Percentiles rank a stretch among this genome's conserved stretches.
Evolutionary conservation across 2,888 invertebrate species (phyloP).

Genomic region (Hyposoter didymator): DNA sequence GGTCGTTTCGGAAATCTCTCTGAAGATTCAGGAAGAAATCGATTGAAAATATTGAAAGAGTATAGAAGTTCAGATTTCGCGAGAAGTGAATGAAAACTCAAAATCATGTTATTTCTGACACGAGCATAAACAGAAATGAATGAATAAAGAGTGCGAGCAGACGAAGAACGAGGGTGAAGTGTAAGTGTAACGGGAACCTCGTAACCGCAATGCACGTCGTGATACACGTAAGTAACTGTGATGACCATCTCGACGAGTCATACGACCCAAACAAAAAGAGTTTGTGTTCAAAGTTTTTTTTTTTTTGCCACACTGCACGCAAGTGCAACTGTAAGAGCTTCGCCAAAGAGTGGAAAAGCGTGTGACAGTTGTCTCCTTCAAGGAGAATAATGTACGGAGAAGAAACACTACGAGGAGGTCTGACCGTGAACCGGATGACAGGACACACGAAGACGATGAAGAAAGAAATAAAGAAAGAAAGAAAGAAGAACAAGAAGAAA

Average conservation of each 20-base stretch:
- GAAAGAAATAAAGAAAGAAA: constrained; percentile 16
- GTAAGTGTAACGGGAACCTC: constrained; percentile 18
- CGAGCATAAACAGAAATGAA: background rate
- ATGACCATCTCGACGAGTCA: background rate
- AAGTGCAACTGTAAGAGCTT: constrained; percentile 4
- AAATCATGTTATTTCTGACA: background rate
- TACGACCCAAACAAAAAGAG: background rate
- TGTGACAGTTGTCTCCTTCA: constrained; percentile 48
- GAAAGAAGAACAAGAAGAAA: constrained; percentile 3
- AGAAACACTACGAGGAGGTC: constrained; percentile 7
- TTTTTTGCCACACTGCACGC: background rate
- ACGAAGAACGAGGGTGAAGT: background rate
- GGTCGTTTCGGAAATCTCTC: background rate
- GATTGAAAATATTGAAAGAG: background rate
- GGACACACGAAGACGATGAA: background rate
- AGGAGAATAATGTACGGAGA: background rate
- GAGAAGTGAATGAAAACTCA: background rate
- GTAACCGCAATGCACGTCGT: constrained; percentile 2
- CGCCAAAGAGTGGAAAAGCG: constrained; percentile 1
- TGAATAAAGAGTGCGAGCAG: background rate
- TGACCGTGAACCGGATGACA: constrained; percentile 48
- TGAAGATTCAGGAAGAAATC: background rate
- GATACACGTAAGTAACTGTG: constrained; percentile 7
- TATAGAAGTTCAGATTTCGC: background rate
- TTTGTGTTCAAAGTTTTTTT: background rate